Evolutionary conservation across 1,140 invertebrate genomes (phyloP), one percentile per base, ranked within the genome.

Genomic region (Tetramorium alpestre): DNA sequence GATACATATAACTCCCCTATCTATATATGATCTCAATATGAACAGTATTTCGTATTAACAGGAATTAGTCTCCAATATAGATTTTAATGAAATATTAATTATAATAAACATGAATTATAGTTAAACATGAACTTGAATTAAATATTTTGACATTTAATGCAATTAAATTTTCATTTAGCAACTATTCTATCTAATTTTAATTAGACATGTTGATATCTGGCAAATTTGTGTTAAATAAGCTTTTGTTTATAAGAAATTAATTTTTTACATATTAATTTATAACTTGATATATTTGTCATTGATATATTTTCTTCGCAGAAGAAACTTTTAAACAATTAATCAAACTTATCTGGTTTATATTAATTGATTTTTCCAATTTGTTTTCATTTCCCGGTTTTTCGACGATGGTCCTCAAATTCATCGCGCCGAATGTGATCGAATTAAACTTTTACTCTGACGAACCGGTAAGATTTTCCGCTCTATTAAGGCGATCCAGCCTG

Each of bases 391-490:
- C 58, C 8, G 18, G 25, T 38, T 18, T 49, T 75, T 62, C 41
- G 22, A 60, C 33, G 18, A 7, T 28, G 41, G n/a, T n/a, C 11
- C 44, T 62, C 25, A 47, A 75, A 28, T 75, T 62, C 75, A 78
- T 56, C 47, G 13, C 56, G 13, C 56, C 56, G 16, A 60, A 49
- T 38, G 51, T 65, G 80, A 88, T 88, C 76, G 85, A 88, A 87
- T 88, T 88, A 88, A 87, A 88, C 70, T 88, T 87, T 69, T 72
- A 41, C 76, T 67, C 49, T 33, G 85, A 78, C 41, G 28, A 44
- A 80, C 54, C 77, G 47, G 54, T 51, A 82, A 76, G 77, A 88
- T 88, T 88, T 88, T 88, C 85, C 70, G 86, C 85, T 81, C 87
- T 87, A 88, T 88, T 88, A 88, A 87, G 18, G 22, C 25, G 51